Evolutionary conservation across 2,113 vertebrate genomes (phyloP).

Genomic region (Xenus cinereus): DNA sequence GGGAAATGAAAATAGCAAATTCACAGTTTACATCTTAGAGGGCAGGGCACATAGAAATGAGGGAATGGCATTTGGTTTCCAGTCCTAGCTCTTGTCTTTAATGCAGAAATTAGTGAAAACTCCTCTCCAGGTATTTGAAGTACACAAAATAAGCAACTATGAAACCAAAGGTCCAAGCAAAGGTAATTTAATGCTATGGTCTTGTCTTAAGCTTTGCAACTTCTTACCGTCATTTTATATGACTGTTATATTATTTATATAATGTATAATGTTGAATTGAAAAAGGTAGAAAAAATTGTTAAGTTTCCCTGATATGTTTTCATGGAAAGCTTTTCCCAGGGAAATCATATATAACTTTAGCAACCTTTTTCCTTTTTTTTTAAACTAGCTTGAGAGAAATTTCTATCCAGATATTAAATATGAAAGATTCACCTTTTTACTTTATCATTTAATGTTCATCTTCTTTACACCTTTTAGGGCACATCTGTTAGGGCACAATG

Average conservation of each 20-base stretch:
- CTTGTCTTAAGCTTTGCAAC: not conserved
- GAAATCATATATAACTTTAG: not conserved
- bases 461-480: not conserved
- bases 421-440: not conserved
- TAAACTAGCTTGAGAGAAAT: not conserved
- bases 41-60: not conserved
- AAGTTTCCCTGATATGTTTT: not conserved
- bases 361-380: not conserved
- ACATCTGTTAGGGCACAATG: not conserved
- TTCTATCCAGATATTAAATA: not conserved
- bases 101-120: not conserved
- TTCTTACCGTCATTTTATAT: not conserved
- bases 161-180: not conserved
- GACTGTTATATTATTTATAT: not conserved
- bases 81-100: not conserved
- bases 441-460: not conserved
- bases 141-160: not conserved
- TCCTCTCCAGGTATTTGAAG: not conserved
- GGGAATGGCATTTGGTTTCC: not conserved
- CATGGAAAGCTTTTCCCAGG: not conserved
- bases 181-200: not conserved
- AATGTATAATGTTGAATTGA: not conserved
- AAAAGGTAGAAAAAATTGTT: not conserved
- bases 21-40: not conserved
- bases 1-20: not conserved